A percentile compares a stretch with the other conserved stretches of the same genome.
phyloP scores from a whole-genome alignment of 92 coral and sea anemone genomes.

The Porites evermanni region DNA sequence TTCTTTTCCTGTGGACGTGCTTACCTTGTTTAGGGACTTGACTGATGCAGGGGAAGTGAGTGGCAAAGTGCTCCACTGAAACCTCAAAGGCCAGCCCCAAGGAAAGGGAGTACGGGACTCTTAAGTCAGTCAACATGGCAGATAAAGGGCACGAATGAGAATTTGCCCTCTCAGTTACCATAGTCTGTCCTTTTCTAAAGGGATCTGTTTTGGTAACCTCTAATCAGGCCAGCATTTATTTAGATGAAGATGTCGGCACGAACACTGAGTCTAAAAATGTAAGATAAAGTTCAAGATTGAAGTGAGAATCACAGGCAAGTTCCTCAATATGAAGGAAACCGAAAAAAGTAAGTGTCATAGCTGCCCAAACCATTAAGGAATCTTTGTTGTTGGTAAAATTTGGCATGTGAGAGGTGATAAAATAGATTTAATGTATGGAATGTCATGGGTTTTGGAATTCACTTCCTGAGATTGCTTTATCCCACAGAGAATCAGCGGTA shows the following conservation, averaged over 20 bases:
- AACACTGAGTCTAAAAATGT: neutral
- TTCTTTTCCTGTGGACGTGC: no score
- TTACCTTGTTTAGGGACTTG: no score
- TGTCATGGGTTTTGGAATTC: neutral
- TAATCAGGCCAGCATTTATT: neutral
- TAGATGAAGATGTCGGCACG: neutral
- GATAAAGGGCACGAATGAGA: constrained; percentile 28
- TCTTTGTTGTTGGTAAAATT: neutral
- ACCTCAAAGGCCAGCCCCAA: constrained; percentile 27
- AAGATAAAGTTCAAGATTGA: neutral
- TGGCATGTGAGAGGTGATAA: neutral
- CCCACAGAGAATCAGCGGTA: neutral
- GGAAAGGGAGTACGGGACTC: constrained; percentile 19
- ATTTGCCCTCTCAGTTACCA: constrained; percentile 40
- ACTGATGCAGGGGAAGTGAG: constrained; percentile 20
- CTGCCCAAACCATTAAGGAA: constrained; percentile 57
- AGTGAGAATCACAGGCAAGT: neutral
- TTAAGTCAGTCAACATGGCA: constrained; percentile 39
- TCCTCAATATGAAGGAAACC: constrained; percentile 30
- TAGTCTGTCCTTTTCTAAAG: constrained; percentile 31
- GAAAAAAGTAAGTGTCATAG: constrained; percentile 53
- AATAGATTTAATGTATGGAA: no score
- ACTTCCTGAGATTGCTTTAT: neutral
- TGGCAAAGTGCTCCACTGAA: neutral
- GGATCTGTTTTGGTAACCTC: neutral